Conservation (phyloP, 2,797 vertebrate species). For the Enteromius afrohamiltoni region DNA sequence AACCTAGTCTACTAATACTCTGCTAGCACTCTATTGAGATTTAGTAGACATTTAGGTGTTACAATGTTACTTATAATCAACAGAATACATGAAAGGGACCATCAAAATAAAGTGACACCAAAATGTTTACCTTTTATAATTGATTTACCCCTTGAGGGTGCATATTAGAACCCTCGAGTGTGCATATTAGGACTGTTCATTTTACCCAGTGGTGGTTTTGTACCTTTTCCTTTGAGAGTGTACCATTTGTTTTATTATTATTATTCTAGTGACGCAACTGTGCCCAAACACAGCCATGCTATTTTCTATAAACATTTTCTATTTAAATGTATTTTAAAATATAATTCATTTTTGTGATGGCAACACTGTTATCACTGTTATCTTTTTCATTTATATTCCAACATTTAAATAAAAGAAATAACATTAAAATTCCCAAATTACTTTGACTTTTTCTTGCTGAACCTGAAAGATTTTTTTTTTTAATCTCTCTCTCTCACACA, state of each 20-base stretch:
- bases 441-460: neutral
- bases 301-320: neutral
- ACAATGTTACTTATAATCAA: too few species aligned
- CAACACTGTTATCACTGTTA: neutral
- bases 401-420: too few species aligned
- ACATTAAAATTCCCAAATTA: too few species aligned
- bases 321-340: neutral
- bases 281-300: neutral
- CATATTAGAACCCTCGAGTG: neutral
- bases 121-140: neutral
- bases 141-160: neutral
- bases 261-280: neutral
- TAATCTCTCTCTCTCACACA: too few species aligned
- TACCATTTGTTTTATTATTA: neutral
- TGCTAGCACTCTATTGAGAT: too few species aligned
- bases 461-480: neutral
- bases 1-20: too few species aligned
- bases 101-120: too few species aligned
- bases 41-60: too few species aligned
- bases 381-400: neutral
- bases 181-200: neutral
- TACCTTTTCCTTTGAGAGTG: neutral
- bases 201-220: neutral
- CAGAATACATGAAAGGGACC: too few species aligned
- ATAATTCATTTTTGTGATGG: neutral